Evolutionary conservation across 1,140 invertebrate genomes (phyloP), one percentile per base, ranked within the genome.

Genomic region (Drosophila asahinai): DNA sequence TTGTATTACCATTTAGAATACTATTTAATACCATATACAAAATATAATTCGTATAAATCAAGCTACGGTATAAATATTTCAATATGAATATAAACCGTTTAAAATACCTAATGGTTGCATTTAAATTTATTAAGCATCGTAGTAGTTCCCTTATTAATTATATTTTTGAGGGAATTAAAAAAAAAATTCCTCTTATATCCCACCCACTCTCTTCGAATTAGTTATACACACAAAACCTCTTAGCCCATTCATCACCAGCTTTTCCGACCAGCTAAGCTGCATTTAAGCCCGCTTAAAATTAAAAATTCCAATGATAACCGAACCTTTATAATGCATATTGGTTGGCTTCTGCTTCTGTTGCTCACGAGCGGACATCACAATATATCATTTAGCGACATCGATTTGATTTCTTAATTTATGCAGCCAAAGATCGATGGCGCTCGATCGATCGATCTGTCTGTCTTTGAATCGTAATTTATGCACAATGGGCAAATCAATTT

Each of bases 401-500:
- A 75, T 68, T 77, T 77, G 74, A 77, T 77, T 77, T 70, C 48
- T 61, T 77, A 77, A 77, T 77, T 77, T 77, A 77, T 77, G 30
- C 75, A 60, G 9, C 40, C 61, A 51, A 36, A 77, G 62, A 77
- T 77, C 33, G 40, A 68, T 76, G 72, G 73, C 52, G 51, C 36
- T 65, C 60, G 17, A 65, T 76, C 59, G 70, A 63, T 65, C 48
- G 45, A 49, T 67, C 38, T 19, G 12, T 42, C 42, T 64, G 51
- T 49, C 42, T 63, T 38, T 14, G 59, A 33, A 63, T 66, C 27
- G 70, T 86, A 81, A 86, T 86, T 86, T 86, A 86, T 86, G 68
- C 78, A 64, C 52, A 73, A 51, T 65, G 77, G 74, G 61, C 83
- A 87, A 87, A 83, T 89, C 78, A 84, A 90, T 89, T 89, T 89